phyloP scores from a whole-genome alignment of 2,113 vertebrate species.

The Leiothrix lutea region DNA sequence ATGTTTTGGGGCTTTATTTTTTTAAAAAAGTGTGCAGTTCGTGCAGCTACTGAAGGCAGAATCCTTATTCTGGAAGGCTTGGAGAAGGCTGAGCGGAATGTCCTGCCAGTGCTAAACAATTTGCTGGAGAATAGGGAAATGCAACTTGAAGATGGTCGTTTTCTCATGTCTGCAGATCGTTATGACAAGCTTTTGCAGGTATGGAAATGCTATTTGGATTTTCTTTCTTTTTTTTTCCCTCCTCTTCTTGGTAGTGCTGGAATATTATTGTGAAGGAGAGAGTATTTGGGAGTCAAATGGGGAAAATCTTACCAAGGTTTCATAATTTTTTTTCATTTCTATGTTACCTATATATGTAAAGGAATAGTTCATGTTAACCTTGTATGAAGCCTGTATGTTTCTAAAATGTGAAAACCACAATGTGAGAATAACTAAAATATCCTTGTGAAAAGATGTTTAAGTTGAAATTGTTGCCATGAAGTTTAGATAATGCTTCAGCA shows the following conservation, averaged over 20 bases:
- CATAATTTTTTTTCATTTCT: background rate
- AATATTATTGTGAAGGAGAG: background rate
- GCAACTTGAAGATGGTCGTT: slow-evolving; percentile 97
- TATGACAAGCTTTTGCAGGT: slow-evolving; percentile 95
- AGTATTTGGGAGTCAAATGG: background rate
- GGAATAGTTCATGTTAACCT: background rate
- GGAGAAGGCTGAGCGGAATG: slow-evolving; percentile 94
- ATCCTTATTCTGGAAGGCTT: slow-evolving; percentile 93
- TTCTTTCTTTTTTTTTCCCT: background rate
- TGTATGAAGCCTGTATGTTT: background rate
- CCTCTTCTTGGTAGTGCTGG: background rate
- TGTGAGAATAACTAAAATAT: background rate
- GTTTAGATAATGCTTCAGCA: background rate
- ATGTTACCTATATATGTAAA: background rate
- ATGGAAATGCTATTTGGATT: background rate
- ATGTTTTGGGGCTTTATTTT: background rate
- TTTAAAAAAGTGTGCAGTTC: slow-evolving; percentile 86
- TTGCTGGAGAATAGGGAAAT: slow-evolving; percentile 96
- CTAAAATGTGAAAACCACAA: background rate
- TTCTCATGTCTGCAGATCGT: slow-evolving; percentile 91
- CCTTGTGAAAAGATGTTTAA: background rate
- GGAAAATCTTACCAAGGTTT: background rate
- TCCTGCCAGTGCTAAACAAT: slow-evolving; percentile 94
- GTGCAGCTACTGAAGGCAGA: slow-evolving; percentile 90
- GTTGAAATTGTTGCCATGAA: background rate